Percentiles rank a stretch among this genome's conserved stretches.
These are phyloP conservation scores for Epinephelus fuscoguttatus DNA, from an alignment of 2,113 vertebrate genomes.

Conservation along the genomic window DNA sequence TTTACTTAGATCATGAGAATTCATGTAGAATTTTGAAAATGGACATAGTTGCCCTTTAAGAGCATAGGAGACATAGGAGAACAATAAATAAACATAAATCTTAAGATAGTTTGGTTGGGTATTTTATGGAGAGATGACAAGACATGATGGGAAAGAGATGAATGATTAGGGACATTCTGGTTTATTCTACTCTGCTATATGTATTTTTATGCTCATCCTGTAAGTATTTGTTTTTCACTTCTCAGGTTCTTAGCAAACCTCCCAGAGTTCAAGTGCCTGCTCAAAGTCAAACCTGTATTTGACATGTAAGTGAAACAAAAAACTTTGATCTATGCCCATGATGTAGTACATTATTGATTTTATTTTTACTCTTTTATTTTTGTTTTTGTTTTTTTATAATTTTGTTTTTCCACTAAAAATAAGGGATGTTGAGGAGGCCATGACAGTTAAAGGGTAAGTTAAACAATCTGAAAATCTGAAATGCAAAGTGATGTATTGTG, in stretches of 20 bases:
- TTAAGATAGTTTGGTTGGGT: neutral
- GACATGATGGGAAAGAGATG: neutral
- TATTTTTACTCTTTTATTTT: neutral
- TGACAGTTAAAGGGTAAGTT: constrained; percentile 88
- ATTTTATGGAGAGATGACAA: neutral
- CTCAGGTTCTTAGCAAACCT: constrained; percentile 91
- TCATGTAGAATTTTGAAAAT: no score
- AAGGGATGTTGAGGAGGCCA: constrained; percentile 90
- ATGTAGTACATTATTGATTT: neutral
- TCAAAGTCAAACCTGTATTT: constrained; percentile 92
- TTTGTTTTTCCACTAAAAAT: neutral
- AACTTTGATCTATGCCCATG: neutral
- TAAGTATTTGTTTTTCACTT: constrained; percentile 31
- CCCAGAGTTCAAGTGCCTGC: constrained; percentile 89
- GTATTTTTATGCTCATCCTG: neutral
- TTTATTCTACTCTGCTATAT: neutral
- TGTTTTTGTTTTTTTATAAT: neutral
- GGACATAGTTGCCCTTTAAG: no score
- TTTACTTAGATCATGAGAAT: no score
- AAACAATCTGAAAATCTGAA: neutral
- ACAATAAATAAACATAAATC: neutral
- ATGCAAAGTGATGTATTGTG: neutral
- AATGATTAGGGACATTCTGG: no score
- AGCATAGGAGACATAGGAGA: no score
- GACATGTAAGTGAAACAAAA: constrained; percentile 90